phyloP scores from a whole-genome alignment of 37 sponge, comb jelly and placozoan species.

The Halichondria panicea region DNA sequence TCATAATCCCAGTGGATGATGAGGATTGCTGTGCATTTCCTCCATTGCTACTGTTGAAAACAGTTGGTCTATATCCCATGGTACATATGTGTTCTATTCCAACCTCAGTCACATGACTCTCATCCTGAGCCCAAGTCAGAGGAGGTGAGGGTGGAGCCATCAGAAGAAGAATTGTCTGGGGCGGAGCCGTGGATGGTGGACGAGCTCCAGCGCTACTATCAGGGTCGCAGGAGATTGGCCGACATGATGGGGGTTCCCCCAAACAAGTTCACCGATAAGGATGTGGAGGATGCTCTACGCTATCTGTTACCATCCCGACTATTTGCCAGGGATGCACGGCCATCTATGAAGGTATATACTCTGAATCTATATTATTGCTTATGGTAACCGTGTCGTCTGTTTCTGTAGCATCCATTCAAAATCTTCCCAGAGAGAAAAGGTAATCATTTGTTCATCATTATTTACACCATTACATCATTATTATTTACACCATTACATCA shows the following conservation, averaged over 20 bases:
- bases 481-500: background rate
- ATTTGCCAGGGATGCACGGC: conserved; percentile 64
- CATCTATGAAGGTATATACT: conserved; percentile 62
- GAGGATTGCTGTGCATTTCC: no score
- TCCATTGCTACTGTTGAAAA: no score
- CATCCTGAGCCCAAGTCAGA: no score
- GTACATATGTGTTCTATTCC: no score
- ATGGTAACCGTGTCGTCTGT: background rate
- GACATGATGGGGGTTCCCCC: conserved; percentile 72
- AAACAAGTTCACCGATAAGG: conserved; percentile 54
- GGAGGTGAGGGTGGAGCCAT: no score
- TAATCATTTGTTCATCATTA: background rate
- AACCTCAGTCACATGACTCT: no score
- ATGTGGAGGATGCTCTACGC: conserved; percentile 67
- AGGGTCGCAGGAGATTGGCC: conserved; percentile 54
- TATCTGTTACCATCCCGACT: conserved; percentile 78
- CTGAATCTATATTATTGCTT: background rate
- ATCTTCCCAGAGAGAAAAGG: conserved; percentile 65
- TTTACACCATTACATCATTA: background rate
- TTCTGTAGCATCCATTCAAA: conserved; percentile 57
- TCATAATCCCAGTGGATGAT: no score
- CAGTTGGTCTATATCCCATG: no score
- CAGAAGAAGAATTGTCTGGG: background rate
- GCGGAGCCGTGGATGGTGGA: conserved; percentile 42
- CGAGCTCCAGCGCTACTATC: conserved; percentile 33